Evolutionary conservation across 2,797 vertebrate genomes (phyloP), one percentile per base, ranked within the genome.

Genomic region (Alosa sapidissima): DNA sequence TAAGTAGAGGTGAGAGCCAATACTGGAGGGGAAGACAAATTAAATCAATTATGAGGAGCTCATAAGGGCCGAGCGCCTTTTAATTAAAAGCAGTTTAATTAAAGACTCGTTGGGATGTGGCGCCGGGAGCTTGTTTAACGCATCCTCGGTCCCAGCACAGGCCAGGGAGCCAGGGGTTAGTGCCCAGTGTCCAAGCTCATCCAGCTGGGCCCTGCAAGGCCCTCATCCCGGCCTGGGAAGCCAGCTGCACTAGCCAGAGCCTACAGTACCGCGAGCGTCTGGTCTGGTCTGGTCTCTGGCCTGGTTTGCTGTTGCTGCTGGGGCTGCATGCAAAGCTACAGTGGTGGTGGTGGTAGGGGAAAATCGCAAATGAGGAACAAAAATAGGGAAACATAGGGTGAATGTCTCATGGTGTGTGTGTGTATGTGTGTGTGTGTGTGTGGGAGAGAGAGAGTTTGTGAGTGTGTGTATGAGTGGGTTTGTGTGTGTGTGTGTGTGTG

Each of bases 21-120:
- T 92, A 92, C 92, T 88, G 82, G 87, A 87, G 89, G 41, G 87
- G 87, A 88, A 94, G 92, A 94, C 93, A 96, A 97, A 97, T 97
- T 91, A 96, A 98, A 99, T 99, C 97, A 98, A 99, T 99, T 97
- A 97, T 93, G 89, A n/a, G 82, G 88, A 93, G 96, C 96, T 97
- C 97, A 98, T 97, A 97, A 96, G 72, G 94, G 96, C 92, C 94
- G 95, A 92, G 93, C 89, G 93, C 94, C 93, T 95, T 97, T 98
- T 99, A 98, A 99, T 99, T 98, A 98, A 96, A 97, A 92, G 91
- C 94, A 94, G 94, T 96, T 97, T 98, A 98, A 99, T 99, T 98
- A 98, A 97, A 96, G 94, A 90, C 91, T 85, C 86, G 86, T 86
- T 93, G 88, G 78, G 85, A 89, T 81, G 8, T 89, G 83, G 89